phyloP scores from a whole-genome alignment of 2,797 vertebrate species.

The Hapalemur alaotrensis region DNA sequence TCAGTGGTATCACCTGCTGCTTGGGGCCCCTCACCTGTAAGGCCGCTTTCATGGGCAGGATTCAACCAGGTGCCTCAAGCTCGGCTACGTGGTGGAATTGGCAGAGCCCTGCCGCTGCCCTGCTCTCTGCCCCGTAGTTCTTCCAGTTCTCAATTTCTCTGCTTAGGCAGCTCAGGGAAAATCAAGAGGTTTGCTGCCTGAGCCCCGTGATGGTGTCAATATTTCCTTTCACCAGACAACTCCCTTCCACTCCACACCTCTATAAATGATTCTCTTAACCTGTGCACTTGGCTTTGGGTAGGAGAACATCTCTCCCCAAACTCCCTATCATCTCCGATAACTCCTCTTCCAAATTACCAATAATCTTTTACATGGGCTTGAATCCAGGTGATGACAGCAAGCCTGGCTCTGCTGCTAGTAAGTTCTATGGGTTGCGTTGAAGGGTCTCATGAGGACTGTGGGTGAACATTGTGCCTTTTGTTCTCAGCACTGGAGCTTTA shows the following conservation, averaged over 20 bases:
- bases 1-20: rapidly evolving
- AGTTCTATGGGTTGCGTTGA: too few species aligned
- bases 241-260: too few species aligned
- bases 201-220: too few species aligned
- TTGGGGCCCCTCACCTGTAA: not conserved
- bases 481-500: not conserved
- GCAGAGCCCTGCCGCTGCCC: too few species aligned
- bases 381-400: not conserved
- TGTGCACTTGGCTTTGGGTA: not conserved
- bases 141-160: too few species aligned
- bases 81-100: not conserved
- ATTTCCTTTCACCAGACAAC: too few species aligned
- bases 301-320: not conserved
- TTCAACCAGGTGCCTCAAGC: not conserved
- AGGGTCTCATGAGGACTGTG: not conserved
- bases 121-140: too few species aligned
- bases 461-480: not conserved
- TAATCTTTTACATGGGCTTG: not conserved
- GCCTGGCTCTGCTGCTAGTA: not conserved
- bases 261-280: too few species aligned
- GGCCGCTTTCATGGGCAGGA: not conserved
- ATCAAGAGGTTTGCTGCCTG: too few species aligned
- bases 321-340: not conserved
- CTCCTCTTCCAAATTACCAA: not conserved
- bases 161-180: too few species aligned